Percentiles rank a stretch among this genome's conserved stretches.
Evolutionary conservation across 2,113 vertebrate species (phyloP).

Genomic region (Zosterops japonicus): DNA sequence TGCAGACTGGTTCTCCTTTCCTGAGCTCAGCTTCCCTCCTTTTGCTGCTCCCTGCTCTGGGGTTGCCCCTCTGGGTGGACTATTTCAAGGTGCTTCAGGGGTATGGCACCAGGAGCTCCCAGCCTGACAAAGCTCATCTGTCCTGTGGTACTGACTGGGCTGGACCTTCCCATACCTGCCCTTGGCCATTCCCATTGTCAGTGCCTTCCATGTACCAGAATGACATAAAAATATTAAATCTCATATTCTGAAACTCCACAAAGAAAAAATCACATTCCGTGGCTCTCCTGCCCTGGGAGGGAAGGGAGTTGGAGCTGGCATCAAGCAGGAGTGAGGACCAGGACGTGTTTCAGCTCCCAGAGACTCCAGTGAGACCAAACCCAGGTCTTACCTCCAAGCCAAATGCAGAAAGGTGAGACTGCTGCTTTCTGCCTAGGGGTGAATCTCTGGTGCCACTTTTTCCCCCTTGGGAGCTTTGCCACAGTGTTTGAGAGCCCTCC

Average conservation of each 20-base stretch:
- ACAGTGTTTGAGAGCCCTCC: background rate
- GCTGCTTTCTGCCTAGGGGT: background rate
- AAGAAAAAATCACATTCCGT: background rate
- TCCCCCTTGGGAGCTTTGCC: background rate
- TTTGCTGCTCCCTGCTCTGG: background rate
- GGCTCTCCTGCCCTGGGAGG: background rate
- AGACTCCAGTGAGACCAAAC: background rate
- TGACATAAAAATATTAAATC: background rate
- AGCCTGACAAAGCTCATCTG: background rate
- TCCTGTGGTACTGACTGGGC: too few species aligned
- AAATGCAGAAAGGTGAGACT: background rate
- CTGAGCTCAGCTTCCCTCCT: background rate
- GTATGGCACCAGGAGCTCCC: background rate
- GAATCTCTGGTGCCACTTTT: background rate
- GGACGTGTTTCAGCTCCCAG: background rate
- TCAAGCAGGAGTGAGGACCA: background rate
- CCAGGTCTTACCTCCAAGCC: background rate
- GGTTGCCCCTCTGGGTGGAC: background rate
- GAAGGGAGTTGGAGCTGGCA: background rate
- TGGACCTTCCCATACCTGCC: background rate
- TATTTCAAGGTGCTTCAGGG: background rate
- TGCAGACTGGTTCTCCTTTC: background rate
- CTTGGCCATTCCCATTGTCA: background rate
- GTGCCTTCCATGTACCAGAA: background rate
- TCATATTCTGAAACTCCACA: background rate